Base-by-base conservation (phyloP, 2,797 vertebrate species). In the Odontamblyopus rebecca region DNA sequence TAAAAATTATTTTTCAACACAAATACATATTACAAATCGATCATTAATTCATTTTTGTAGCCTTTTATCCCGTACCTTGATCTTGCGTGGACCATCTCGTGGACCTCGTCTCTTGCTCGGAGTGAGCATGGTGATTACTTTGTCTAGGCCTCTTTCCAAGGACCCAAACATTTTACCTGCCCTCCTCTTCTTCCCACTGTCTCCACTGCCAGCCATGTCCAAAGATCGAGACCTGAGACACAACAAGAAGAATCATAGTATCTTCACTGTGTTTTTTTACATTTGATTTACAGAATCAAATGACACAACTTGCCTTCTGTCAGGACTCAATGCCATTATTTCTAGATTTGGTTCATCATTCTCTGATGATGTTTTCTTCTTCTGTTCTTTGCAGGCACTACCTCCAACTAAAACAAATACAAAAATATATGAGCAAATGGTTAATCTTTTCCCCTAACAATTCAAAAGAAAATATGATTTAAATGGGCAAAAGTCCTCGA, bases 61-160 rank as follows among this genome's bases (percentile, higher is more conserved):
- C 4, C 3, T 6, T 0, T 50, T 63, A 80, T 93, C 94, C 91
- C 15, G 35, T 87, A 97, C 98, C 95, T 96, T 96, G 71, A 96
- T 92, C 86, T 91, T 96, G 67, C 96, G 95, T 0, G 96, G 97
- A 7, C 87, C 88, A 0, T 94, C 95, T 32, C 90, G 94, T 63
- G 75, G 89, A 11, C 76, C 92, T 80, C 93, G 95, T 85, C 79
- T 95, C 91, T 97, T 99, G 84, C 86, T 95, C 59, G 97, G 96
- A 0, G 96, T 98, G 35, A 99, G 94, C 95, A 96, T 96, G 12
- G 95, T 98, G 86, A 98, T 96, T 69, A 99, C 89, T 88, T 97
- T 98, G 90, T 98, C 98, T 74, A 99, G 85, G n/a, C 98, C 95
- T 82, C 95, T 94, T 90, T 99, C 97, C 76, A 99, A 85, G 71